Evolutionary conservation across 2,113 vertebrate genomes (phyloP), one percentile per base, ranked within the genome.

Genomic region (Spea multiplicata): DNA sequence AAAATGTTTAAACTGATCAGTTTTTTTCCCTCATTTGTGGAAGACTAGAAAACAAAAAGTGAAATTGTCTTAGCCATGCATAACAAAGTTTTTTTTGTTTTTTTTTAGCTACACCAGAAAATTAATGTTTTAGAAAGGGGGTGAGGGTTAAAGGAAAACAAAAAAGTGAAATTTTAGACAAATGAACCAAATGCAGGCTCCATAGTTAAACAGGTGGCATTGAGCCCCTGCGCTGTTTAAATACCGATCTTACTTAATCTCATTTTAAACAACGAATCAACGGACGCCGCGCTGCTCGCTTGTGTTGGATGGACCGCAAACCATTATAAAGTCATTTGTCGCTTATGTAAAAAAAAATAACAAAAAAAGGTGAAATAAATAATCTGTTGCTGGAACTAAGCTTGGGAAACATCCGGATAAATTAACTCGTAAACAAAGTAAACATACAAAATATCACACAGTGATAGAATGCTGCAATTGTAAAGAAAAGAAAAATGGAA

Each of bases 21-120:
- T 94, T 95, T 93, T 93, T 88, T 71, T 71, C 12, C 92, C 30
- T 30, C 30, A 30, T 30, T 93, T 92, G 93, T 90, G 94, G 95
- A 98, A 98, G 96, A 98, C 96, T 97, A 98, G 95, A 98, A 99
- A 98, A 99, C 30, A 97, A 96, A 95, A 97, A 91, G 78, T 74
- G 78, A 73, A 74, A 96, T 95, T 93, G 92, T 96, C 91, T 94
- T 95, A 96, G 94, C 94, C 97, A 98, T 98, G 96, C 97, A 98
- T 94, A 95, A 97, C 93, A 95, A 96, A 96, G 53, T 91, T n/a
- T n/a, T n/a, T n/a, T n/a, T n/a, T n/a, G 92, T 93, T 92, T 93
- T 87, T 83, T 90, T 62, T 92, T 91, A 92, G 93, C 93, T 94
- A 96, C 92, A 94, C 89, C 89, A 93, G 91, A 92, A 92, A 93